Conservation (phyloP, 2,888 invertebrate species). For the Agrotis puta region DNA sequence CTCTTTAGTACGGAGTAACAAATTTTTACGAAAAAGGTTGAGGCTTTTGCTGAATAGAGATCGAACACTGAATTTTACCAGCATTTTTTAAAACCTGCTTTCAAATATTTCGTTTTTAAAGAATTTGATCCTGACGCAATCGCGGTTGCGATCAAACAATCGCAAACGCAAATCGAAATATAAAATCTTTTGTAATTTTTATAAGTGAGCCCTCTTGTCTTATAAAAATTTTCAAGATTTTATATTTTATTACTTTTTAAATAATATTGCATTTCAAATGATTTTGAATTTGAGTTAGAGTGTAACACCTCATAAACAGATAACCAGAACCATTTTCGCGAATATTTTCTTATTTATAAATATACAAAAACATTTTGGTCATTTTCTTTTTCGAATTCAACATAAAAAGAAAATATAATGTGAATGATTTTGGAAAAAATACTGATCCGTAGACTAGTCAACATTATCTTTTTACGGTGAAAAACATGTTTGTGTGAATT, state of each 20-base stretch:
- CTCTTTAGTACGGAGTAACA: constrained; percentile 80
- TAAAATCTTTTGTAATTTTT: constrained; percentile 77
- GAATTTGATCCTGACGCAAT: constrained; percentile 69
- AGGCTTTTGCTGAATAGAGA: constrained; percentile 56
- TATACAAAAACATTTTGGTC: constrained; percentile 85
- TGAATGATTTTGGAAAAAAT: constrained; percentile 72
- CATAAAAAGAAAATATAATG: constrained; percentile 67
- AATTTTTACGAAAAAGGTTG: constrained; percentile 68
- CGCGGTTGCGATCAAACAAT: constrained; percentile 57
- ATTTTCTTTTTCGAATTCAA: constrained; percentile 75
- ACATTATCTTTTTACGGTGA: constrained; percentile 72
- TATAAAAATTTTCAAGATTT: constrained; percentile 76
- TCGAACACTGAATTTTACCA: constrained; percentile 39
- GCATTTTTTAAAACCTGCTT: constrained; percentile 24
- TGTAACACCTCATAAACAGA: constrained; percentile 64
- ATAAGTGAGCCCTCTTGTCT: constrained; percentile 84
- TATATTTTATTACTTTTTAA: constrained; percentile 69
- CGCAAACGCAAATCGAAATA: constrained; percentile 71
- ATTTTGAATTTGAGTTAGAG: constrained; percentile 55
- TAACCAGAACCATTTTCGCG: constrained; percentile 69
- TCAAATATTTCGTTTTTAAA: constrained; percentile 27
- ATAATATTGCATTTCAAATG: constrained; percentile 46
- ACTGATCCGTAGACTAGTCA: constrained; percentile 77
- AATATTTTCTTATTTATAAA: constrained; percentile 78
- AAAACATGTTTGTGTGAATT: constrained; percentile 68